Conservation (phyloP, 2,888 invertebrate genomes). For the Cataglyphis livida region DNA sequence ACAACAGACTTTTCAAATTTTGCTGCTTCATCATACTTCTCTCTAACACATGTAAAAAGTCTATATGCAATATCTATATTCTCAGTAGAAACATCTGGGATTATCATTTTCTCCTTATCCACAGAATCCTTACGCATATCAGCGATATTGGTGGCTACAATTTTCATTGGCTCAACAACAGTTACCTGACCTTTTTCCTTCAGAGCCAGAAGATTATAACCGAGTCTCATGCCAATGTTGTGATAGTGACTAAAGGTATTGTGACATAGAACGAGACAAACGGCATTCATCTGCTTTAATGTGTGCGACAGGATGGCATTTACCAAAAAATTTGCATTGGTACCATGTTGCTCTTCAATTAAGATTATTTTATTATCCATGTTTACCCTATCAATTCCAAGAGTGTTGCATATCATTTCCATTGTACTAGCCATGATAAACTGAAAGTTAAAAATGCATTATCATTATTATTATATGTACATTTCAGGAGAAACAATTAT, state of each 20-base stretch:
- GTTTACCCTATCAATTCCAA: constrained; percentile 89
- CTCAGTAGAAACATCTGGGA: background rate
- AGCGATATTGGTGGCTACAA: constrained; percentile 61
- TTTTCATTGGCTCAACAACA: constrained; percentile 87
- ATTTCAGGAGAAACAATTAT: background rate
- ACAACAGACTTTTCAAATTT: constrained; percentile 86
- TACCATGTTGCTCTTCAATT: constrained; percentile 90
- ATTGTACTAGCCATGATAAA: constrained; percentile 86
- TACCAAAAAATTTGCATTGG: constrained; percentile 91
- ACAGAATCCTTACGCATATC: background rate
- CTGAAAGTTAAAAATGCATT: constrained; percentile 27
- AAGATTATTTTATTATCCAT: constrained; percentile 87
- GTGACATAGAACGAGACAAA: constrained; percentile 90
- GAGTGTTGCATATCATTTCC: constrained; percentile 88
- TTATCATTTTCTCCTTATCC: background rate
- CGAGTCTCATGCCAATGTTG: constrained; percentile 91
- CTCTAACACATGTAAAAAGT: constrained; percentile 85
- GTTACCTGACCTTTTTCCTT: constrained; percentile 86
- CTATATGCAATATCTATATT: constrained; percentile 84
- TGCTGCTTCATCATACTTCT: constrained; percentile 83
- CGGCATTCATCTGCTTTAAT: constrained; percentile 87
- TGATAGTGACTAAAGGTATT: constrained; percentile 91
- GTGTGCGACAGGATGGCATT: constrained; percentile 89
- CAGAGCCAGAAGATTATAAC: constrained; percentile 89
- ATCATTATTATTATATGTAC: background rate